Evolutionary conservation across 2,797 vertebrate species (phyloP), one percentile per base, ranked within the genome.

Genomic region (Octomys mimax): DNA sequence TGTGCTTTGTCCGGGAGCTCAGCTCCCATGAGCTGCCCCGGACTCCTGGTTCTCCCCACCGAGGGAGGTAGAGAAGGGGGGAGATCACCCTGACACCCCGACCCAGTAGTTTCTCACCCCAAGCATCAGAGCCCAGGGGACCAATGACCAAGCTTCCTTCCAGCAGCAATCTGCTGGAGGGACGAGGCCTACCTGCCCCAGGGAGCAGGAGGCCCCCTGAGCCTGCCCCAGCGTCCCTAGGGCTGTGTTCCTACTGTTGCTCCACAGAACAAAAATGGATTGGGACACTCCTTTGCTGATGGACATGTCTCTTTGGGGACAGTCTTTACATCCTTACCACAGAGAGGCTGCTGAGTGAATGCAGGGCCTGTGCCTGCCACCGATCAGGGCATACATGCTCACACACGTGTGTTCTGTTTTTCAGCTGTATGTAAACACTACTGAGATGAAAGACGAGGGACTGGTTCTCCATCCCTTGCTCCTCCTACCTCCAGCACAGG

Each of bases 31-130:
- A 21, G 49, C 92, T 52, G n/a, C 46, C 7, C 1, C 90, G 91
- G n/a, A 33, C 57, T 80, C 61, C 70, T 52, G 68, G 73, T n/a
- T 21, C 36, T 52, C 73, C 70, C 70, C n/a, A 1, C 0, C 0
- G 46, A 54, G 82, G 54, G 46, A 71, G 24, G 57, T 81, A 85
- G 90, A 87, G 89, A 64, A 91, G 54, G 64, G 87, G 61, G 70
- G 61, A 86, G 36, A 6, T 75, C 61, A 70, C 68, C 68, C 46
- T 71, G 54, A 52, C 0, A 1, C 92, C 46, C 46, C 33, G 62
- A 1, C 71, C 54, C 70, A 0, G 3, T 70, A 64, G 16, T 36
- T 54, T 71, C 59, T 31, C 54, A 33, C 5, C 9, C 21, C 75
- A 24, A n/a, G 24, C 57, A 52, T 19, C 46, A 26, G 12, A 28